A percentile compares a stretch with the other conserved stretches of the same genome.
Conservation (phyloP, 2,888 invertebrate species). For the Cynaeus angustus region DNA sequence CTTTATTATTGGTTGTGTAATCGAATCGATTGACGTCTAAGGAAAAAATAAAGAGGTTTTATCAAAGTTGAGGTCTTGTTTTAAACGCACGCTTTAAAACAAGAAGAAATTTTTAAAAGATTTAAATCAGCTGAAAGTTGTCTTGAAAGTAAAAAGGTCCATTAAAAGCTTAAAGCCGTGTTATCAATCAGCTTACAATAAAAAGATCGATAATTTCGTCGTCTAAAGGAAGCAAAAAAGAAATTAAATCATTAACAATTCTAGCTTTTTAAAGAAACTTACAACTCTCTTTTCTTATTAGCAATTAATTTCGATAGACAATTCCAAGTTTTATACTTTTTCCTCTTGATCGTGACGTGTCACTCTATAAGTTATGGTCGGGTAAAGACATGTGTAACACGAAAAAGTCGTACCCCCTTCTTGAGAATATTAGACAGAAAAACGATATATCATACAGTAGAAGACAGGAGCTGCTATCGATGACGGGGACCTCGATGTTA, state of each 20-base stretch:
- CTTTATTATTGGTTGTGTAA: conserved; percentile 9
- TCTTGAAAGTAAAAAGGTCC: conserved; percentile 52
- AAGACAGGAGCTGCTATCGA: conserved; percentile 63
- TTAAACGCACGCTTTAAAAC: conserved; percentile 38
- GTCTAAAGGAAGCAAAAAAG: conserved; percentile 45
- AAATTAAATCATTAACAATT: conserved; percentile 49
- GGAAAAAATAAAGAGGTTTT: conserved; percentile 17
- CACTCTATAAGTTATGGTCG: conserved; percentile 64
- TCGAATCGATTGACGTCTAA: conserved; percentile 1
- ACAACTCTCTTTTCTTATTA: conserved; percentile 41
- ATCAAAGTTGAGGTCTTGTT: conserved; percentile 32
- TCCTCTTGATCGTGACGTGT: conserved; percentile 62
- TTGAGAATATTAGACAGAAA: conserved; percentile 65
- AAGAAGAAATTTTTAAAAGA: conserved; percentile 49
- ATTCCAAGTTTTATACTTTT: conserved; percentile 23
- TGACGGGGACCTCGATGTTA: conserved; percentile 56
- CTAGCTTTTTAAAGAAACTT: conserved; percentile 38
- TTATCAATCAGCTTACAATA: conserved; percentile 53
- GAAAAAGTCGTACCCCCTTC: conserved; percentile 55
- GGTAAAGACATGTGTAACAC: conserved; percentile 67
- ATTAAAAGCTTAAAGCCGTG: conserved; percentile 52
- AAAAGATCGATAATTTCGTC: conserved; percentile 48
- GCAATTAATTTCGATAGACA: conserved; percentile 42
- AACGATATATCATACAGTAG: conserved; percentile 65
- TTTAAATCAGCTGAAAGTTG: conserved; percentile 50